Evolutionary conservation across 2,888 invertebrate species (phyloP), one percentile per base, ranked within the genome.

Genomic region (Pantelozetes paolii): DNA sequence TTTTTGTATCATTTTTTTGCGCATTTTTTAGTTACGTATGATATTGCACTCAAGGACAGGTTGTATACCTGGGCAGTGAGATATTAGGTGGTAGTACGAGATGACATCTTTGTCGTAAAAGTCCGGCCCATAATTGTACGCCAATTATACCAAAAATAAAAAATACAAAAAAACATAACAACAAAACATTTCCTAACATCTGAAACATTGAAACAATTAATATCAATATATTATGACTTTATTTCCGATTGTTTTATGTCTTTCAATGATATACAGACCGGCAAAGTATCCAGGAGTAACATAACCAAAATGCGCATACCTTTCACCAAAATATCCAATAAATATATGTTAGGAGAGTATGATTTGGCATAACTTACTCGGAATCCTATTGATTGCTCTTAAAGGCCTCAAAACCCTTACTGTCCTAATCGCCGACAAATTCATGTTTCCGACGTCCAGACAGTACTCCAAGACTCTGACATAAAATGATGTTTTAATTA

Each of bases 61-160:
- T 9, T 77, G 89, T 92, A 88, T 87, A 92, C 91, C 89, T 83
- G 85, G 86, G 90, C 86, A 85, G 89, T 82, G 83, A 87, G 83
- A 84, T 88, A 83, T 89, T 87, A 75, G 87, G 86, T 76, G 89
- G 89, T 77, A 89, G 85, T 77, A 89, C 87, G 76, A 94, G 86
- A 82, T 90, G 92, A 83, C 97, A 97, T 75, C 97, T 88, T 83
- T 97, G 96, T 78, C 98, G 86, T 73, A 99, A 86, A 77, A 98
- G 92, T 69, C 99, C 99, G 83, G 98, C 93, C 99, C 99, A 99
- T 71, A 99, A 87, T 83, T 99, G 99, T 54, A 99, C 99, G 26
- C 99, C 99, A 79, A 99, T 92, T 82, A 99, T 99, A 78, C 99
- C 99, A 82, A 99, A 99, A 83, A 99, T 99, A 87, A 99, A 99